A percentile compares a stretch with the other conserved stretches of the same genome.
Evolutionary conservation across 2,888 invertebrate species (phyloP).

Genomic region (Caenorhabditis sp.): DNA sequence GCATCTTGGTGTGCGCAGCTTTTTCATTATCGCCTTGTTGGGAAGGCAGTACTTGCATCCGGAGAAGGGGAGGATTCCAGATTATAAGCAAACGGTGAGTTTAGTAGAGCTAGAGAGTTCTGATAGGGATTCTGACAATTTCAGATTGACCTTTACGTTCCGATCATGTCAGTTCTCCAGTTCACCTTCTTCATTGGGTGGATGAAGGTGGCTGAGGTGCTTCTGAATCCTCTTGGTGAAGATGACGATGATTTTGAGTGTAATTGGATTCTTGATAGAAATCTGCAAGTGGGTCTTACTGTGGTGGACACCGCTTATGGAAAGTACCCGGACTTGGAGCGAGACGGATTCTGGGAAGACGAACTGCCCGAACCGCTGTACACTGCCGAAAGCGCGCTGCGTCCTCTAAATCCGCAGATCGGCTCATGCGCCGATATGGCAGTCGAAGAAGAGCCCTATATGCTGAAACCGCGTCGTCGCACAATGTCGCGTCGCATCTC

Average conservation of each 20-base stretch:
- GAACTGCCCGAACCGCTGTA: constrained; percentile 62
- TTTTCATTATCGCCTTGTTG: constrained; percentile 61
- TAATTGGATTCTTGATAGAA: constrained; percentile 66
- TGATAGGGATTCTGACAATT: too few relatives aligned
- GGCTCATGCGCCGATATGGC: constrained; percentile 62
- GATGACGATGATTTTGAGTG: constrained; percentile 68
- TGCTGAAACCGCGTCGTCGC: constrained; percentile 54
- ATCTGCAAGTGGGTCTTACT: constrained; percentile 61
- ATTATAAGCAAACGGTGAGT: constrained; percentile 19
- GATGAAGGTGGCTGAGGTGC: constrained; percentile 68
- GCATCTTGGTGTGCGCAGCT: constrained; percentile 64
- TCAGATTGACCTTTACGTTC: constrained; percentile 64
- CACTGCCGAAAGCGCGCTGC: constrained; percentile 61
- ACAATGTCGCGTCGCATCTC: constrained; percentile 21
- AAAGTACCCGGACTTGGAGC: constrained; percentile 55
- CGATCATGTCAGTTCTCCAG: constrained; percentile 68
- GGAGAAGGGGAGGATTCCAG: constrained; percentile 9
- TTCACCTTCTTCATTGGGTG: constrained; percentile 68
- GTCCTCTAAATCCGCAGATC: constrained; percentile 65
- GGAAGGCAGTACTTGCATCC: constrained; percentile 62
- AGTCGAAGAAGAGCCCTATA: constrained; percentile 56
- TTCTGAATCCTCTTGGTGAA: constrained; percentile 63
- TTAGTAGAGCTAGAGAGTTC: background rate
- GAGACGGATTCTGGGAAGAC: constrained; percentile 61
- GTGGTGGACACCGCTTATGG: constrained; percentile 65